Evolutionary conservation across 2,888 invertebrate species (phyloP).

Genomic region (Argynnis bischoffii): DNA sequence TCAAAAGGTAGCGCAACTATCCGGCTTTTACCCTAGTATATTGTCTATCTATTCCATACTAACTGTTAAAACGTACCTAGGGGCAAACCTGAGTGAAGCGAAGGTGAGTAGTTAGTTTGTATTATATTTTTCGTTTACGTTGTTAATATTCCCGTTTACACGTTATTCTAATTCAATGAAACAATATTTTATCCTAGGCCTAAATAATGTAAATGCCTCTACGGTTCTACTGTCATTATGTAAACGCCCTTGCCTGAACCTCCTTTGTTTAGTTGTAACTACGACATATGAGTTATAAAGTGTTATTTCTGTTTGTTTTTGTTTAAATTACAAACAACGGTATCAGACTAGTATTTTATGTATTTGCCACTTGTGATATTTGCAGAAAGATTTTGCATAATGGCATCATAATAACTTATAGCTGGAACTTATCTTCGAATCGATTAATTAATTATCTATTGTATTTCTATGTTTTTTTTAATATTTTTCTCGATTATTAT

Average conservation of each 20-base stretch:
- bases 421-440: not conserved
- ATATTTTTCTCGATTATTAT: too few relatives aligned
- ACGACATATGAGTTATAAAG: conserved; percentile 1
- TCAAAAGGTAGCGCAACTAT: too few relatives aligned
- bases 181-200: conserved; percentile 4
- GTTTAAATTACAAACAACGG: conserved; percentile 7
- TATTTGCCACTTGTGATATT: conserved; percentile 1
- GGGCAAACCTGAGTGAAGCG: too few relatives aligned
- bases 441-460: not conserved
- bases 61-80: too few relatives aligned
- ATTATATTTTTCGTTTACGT: too few relatives aligned
- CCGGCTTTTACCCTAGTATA: too few relatives aligned
- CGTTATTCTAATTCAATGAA: not conserved
- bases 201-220: conserved; percentile 7
- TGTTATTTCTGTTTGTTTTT: not conserved
- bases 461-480: too few relatives aligned
- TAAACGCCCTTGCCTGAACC: conserved; percentile 21
- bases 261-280: conserved; percentile 9
- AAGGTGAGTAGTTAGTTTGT: too few relatives aligned
- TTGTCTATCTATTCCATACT: too few relatives aligned
- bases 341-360: conserved; percentile 2
- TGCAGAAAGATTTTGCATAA: conserved; percentile 2
- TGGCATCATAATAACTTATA: not conserved
- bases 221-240: conserved; percentile 9
- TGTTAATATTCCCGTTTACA: too few relatives aligned